Conservation (phyloP, 2,888 invertebrate species). For the Ganaspis brasiliensis region DNA sequence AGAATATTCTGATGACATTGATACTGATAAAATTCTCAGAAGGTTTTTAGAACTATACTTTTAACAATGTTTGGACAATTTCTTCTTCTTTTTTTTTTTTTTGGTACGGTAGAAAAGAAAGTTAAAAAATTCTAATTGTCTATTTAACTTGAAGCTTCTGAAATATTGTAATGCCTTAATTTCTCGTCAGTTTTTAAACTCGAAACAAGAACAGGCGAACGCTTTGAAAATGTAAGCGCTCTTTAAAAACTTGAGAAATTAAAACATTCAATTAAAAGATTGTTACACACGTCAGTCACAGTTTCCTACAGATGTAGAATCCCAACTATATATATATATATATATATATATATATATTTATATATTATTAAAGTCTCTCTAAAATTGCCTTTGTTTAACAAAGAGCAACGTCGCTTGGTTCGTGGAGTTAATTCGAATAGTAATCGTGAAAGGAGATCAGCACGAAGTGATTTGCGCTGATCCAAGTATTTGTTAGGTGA, state of each 20-base stretch:
- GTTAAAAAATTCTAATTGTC: neutral
- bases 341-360: too few relatives aligned
- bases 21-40: neutral
- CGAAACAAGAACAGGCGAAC: neutral
- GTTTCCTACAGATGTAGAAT: slow-evolving; percentile 34
- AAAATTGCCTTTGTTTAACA: neutral
- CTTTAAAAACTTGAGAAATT: slow-evolving; percentile 21
- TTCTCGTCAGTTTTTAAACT: slow-evolving; percentile 19
- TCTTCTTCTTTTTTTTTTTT: neutral
- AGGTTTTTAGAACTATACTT: neutral
- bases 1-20: neutral
- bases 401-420: neutral
- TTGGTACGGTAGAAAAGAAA: neutral
- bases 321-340: slow-evolving; percentile 6
- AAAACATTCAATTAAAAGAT: slow-evolving; percentile 11
- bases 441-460: slow-evolving; percentile 71
- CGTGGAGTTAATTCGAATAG: slow-evolving; percentile 19
- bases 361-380: too few relatives aligned
- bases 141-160: slow-evolving; percentile 18
- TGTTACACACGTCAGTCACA: slow-evolving; percentile 33
- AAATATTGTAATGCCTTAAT: slow-evolving; percentile 28
- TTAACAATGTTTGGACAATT: neutral
- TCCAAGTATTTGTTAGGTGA: slow-evolving; percentile 74
- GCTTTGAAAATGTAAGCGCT: neutral
- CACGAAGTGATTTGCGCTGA: slow-evolving; percentile 73